These are phyloP conservation scores for Epicauta chinensis DNA, from an alignment of 1,140 invertebrate genomes.

Conservation along the genomic window DNA sequence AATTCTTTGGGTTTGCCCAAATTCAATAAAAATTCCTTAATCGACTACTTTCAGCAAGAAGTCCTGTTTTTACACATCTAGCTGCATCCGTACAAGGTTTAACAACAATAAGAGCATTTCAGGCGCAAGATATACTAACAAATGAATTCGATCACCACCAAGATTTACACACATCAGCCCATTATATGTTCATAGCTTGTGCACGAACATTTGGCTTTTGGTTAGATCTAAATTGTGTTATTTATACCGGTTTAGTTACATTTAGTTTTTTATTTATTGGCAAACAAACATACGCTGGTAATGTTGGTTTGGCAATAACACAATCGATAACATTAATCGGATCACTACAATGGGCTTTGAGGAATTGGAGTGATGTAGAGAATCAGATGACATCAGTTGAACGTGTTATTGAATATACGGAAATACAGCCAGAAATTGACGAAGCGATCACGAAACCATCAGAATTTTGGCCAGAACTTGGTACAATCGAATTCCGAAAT, in stretches of 20 bases:
- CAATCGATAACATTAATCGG: slow-evolving; percentile 70
- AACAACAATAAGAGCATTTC: slow-evolving; percentile 70
- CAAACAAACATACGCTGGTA: slow-evolving; percentile 51
- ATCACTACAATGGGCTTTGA: slow-evolving; percentile 75
- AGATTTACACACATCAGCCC: slow-evolving; percentile 57
- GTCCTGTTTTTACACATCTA: slow-evolving; percentile 77
- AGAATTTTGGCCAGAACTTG: slow-evolving; percentile 64
- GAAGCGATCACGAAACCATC: slow-evolving; percentile 54
- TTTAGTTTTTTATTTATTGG: slow-evolving; percentile 34
- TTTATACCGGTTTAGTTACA: slow-evolving; percentile 30
- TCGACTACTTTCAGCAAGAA: slow-evolving; percentile 55
- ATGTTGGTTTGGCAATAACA: slow-evolving; percentile 72
- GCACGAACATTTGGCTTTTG: slow-evolving; percentile 31
- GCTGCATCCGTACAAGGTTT: slow-evolving; percentile 73
- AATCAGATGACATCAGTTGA: slow-evolving; percentile 75
- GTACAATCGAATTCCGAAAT: slow-evolving; percentile 59
- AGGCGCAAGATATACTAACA: slow-evolving; percentile 61
- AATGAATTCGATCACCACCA: slow-evolving; percentile 65
- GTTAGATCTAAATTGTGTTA: slow-evolving; percentile 30
- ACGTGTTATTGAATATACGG: slow-evolving; percentile 64
- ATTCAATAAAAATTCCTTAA: neutral
- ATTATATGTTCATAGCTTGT: slow-evolving; percentile 52
- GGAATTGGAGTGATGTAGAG: slow-evolving; percentile 72
- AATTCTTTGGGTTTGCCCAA: neutral
- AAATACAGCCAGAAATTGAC: slow-evolving; percentile 67